Percentiles rank a stretch among this genome's conserved stretches.
These are phyloP conservation scores for Leptonema lineaticorne DNA, from an alignment of 1,140 invertebrate species.

Conservation along the genomic window DNA sequence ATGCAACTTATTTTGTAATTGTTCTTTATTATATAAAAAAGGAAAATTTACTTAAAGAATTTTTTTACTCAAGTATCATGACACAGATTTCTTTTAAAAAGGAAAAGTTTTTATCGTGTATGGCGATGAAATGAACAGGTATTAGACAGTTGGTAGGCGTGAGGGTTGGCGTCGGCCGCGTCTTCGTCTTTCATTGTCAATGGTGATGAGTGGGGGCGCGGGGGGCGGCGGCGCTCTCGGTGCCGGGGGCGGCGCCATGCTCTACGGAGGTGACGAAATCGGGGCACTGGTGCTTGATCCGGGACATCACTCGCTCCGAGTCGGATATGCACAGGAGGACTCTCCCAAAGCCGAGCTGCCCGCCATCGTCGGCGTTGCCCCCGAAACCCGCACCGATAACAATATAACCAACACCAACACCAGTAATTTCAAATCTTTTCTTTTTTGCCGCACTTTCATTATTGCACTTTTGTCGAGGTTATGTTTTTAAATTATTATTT, in stretches of 20 bases:
- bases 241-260: slow-evolving; percentile 60
- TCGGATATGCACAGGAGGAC: slow-evolving; percentile 91
- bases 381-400: slow-evolving; percentile 60
- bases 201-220: neutral
- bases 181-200: no score
- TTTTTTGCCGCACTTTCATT: neutral
- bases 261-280: slow-evolving; percentile 94
- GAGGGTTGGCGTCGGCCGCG: neutral
- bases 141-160: neutral
- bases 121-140: neutral
- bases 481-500: no score
- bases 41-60: no score
- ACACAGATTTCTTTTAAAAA: no score
- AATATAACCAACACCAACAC: slow-evolving; percentile 53
- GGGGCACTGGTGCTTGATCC: slow-evolving; percentile 96
- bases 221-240: neutral
- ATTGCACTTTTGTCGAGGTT: slow-evolving; percentile 11
- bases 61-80: no score
- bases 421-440: slow-evolving; percentile 45
- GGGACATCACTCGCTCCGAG: slow-evolving; percentile 79
- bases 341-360: slow-evolving; percentile 91
- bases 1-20: no score
- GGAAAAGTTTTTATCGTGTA: no score
- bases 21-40: no score
- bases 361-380: slow-evolving; percentile 75